Conservation (phyloP, 2,888 invertebrate genomes). For the Bugulina stolonifera region DNA sequence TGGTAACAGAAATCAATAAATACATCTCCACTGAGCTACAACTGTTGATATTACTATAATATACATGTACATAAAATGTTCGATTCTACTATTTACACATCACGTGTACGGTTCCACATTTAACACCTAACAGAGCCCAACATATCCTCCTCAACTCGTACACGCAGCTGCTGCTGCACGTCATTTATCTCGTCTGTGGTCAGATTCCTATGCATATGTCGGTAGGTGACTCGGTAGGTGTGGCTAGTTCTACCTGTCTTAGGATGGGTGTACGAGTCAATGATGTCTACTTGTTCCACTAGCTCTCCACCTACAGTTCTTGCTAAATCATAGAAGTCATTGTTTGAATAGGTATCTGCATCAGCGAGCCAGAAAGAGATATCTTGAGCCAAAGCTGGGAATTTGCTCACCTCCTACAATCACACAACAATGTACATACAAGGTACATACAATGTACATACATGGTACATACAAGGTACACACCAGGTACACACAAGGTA, state of each 20-base stretch:
- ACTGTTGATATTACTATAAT: too few species aligned
- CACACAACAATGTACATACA: too few species aligned
- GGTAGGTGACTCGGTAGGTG: constrained; percentile 84
- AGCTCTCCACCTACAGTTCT: constrained; percentile 80
- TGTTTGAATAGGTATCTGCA: constrained; percentile 42
- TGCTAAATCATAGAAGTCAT: constrained; percentile 74
- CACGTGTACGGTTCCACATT: too few species aligned
- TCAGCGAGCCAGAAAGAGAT: constrained; percentile 87
- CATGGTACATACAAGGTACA: too few species aligned
- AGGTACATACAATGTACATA: too few species aligned
- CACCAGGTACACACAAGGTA: too few species aligned
- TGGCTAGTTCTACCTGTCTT: constrained; percentile 76
- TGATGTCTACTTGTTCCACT: constrained; percentile 82
- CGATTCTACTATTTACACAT: too few species aligned
- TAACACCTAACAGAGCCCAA: background rate
- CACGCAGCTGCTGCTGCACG: constrained; percentile 59
- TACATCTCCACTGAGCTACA: too few species aligned
- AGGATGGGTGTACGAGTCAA: constrained; percentile 80
- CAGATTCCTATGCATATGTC: constrained; percentile 83
- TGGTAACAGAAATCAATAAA: too few species aligned
- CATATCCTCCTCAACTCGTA: background rate
- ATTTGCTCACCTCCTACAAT: constrained; percentile 68
- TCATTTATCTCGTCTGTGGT: constrained; percentile 78
- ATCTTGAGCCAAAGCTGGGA: constrained; percentile 82
- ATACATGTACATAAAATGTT: too few species aligned